Evolutionary conservation across 2,797 vertebrate species (phyloP).

Genomic region (Acomys russatus): DNA sequence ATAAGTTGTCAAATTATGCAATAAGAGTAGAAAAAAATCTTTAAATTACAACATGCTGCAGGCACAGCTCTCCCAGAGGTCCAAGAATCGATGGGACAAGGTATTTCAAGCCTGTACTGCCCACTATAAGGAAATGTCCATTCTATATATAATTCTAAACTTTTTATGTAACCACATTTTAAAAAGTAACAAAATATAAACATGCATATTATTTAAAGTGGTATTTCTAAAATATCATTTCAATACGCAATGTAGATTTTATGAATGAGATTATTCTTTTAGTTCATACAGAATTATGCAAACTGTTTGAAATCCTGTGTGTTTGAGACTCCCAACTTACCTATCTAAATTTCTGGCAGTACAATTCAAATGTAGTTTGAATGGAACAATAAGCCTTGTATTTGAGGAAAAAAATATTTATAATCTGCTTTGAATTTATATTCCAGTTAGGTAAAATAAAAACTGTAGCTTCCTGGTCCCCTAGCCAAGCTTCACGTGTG

Average conservation of each 20-base stretch:
- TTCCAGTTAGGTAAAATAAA: constrained; percentile 37
- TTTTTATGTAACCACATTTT: background rate
- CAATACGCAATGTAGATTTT: background rate
- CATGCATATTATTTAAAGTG: background rate
- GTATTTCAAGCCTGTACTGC: background rate
- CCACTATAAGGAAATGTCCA: background rate
- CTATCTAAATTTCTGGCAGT: background rate
- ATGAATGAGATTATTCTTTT: background rate
- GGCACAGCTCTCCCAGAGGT: background rate
- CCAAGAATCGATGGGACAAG: background rate
- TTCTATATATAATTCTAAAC: background rate
- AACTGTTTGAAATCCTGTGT: background rate
- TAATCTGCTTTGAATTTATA: background rate
- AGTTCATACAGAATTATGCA: background rate
- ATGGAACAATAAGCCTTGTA: background rate
- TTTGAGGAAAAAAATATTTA: background rate
- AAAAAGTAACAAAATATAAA: background rate
- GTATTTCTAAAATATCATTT: background rate
- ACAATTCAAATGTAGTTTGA: background rate
- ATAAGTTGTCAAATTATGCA: background rate
- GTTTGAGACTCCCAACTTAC: background rate
- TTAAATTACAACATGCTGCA: background rate
- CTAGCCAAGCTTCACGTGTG: background rate
- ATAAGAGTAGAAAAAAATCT: constrained; percentile 7
- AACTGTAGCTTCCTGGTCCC: background rate